Evolutionary conservation across 2,797 vertebrate species (phyloP).

Genomic region (Halcyon leucocephala): DNA sequence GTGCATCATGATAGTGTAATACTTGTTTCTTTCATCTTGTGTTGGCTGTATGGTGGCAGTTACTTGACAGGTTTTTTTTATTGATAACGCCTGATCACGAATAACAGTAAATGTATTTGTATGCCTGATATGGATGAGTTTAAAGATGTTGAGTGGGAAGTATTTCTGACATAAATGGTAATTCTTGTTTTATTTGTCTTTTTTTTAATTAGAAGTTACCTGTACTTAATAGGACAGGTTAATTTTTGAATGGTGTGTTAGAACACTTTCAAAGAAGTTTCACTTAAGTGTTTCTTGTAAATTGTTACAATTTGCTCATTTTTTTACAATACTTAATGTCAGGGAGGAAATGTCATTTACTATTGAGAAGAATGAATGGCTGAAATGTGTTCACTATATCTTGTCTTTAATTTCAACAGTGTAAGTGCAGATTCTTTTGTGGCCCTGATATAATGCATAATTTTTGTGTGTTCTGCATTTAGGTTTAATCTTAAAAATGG

Average conservation of each 20-base stretch:
- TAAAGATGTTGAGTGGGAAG: neutral
- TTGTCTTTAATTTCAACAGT: neutral
- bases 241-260: neutral
- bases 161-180: neutral
- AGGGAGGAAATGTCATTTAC: neutral
- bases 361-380: neutral
- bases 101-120: neutral
- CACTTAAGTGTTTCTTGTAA: neutral
- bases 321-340: neutral
- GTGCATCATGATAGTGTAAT: neutral
- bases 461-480: slow-evolving; percentile 59
- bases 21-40: neutral
- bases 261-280: neutral
- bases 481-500: slow-evolving; percentile 80
- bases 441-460: neutral
- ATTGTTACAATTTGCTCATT: neutral
- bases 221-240: neutral
- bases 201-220: neutral
- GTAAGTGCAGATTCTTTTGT: neutral
- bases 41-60: neutral
- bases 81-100: neutral
- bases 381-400: neutral
- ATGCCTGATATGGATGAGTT: neutral
- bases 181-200: neutral
- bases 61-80: neutral